Conservation (phyloP, 2,113 vertebrate species). For the Aptenodytes forsteri region DNA sequence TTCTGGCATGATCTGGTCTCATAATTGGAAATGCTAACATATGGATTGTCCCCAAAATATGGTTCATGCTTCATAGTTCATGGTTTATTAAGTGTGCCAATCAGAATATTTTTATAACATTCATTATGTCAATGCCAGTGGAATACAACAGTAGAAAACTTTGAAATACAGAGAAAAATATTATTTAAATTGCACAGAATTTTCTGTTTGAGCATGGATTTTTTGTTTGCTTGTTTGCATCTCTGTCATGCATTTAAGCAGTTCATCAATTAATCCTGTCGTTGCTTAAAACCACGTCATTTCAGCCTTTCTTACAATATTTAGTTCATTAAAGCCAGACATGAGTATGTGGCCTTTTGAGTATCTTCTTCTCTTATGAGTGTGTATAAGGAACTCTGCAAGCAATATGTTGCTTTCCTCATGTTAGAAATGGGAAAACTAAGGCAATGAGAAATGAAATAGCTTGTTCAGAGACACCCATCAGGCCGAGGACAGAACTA, state of each 20-base stretch:
- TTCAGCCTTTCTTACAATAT: not conserved
- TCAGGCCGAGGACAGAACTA: not conserved
- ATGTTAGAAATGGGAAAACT: not conserved
- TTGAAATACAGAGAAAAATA: not conserved
- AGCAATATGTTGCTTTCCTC: not conserved
- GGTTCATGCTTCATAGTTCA: not conserved
- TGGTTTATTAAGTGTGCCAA: not conserved
- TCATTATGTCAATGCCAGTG: not conserved
- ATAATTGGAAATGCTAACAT: conserved; percentile 15
- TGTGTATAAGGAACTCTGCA: not conserved
- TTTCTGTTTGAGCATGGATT: not conserved
- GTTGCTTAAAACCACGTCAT: not conserved
- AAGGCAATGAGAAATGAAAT: not conserved
- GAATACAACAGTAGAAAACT: not conserved
- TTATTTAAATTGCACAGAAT: not conserved
- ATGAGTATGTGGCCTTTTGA: not conserved
- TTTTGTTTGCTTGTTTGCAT: not conserved
- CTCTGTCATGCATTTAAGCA: not conserved
- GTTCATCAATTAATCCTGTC: not conserved
- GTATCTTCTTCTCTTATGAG: not conserved
- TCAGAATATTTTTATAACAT: conserved; percentile 5
- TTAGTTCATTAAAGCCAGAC: not conserved
- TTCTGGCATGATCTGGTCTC: conserved; percentile 12
- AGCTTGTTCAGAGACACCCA: not conserved
- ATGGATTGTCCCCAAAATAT: not conserved